Evolutionary conservation across 1,140 invertebrate species (phyloP), one percentile per base, ranked within the genome.

Genomic region (Drosophila hydei): DNA sequence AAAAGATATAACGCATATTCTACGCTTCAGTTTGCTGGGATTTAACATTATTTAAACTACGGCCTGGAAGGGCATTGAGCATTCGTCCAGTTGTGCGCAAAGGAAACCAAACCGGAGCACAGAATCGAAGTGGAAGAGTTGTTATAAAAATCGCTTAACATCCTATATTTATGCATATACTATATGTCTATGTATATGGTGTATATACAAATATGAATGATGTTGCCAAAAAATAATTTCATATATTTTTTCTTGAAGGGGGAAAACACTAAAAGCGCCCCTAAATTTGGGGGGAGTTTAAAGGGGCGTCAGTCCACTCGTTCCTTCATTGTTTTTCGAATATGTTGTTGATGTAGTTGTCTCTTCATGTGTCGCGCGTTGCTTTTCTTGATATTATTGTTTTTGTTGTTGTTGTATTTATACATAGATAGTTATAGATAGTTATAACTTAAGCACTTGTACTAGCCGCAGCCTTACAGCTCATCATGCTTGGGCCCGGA

Each of bases 401-500:
- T 51, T 42, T 38, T 50, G 14, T 72, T 45, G n/a, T 68, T 61
- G 18, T 70, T 50, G 21, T 56, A 62, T 75, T 64, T 75, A 64
- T 70, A 71, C 64, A 68, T 74, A 75, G 38, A 40, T 75, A 42
- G 58, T 70, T 73, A 61, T 72, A 68, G 62, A 40, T 72, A 72
- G 40, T 54, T 77, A 77, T 85, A 87, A 87, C 72, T 89, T 89
- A 89, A 89, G 84, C 87, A 89, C 79, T 75, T 77, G 69, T 79
- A 48, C 70, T 68, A 62, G 63, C 6, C 42, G 12, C 21, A 14
- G 21, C 60, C 96, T 96, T 87, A 99, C 83, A 99, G 94, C 92
- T 99, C 98, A 91, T 99, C 98, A 92, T 99, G 98, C 92, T 99
- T 99, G 14, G 98, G 98, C 6, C 97, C 98, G 19, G 96, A 97